Percentiles rank a stretch among this genome's conserved stretches.
Conservation (phyloP, 2,888 invertebrate genomes). For the Microchrysa polita region DNA sequence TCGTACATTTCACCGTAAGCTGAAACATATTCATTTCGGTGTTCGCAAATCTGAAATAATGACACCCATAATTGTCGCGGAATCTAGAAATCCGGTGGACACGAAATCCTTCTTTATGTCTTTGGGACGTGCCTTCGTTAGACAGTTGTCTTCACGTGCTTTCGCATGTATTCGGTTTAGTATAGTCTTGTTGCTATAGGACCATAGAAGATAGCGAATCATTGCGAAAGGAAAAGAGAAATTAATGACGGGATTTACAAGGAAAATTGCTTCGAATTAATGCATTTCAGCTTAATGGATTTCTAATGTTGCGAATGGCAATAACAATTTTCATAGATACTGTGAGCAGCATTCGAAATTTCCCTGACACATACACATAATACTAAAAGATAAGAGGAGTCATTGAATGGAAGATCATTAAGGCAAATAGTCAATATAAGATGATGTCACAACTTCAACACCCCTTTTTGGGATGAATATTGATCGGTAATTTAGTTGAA, state of each 20-base stretch:
- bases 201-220: too few species aligned
- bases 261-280: constrained; percentile 2
- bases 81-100: constrained; percentile 13
- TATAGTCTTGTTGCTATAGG: background rate
- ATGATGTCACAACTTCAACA: too few species aligned
- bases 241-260: constrained; percentile 1
- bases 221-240: background rate
- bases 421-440: too few species aligned
- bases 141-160: constrained; percentile 1
- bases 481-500: too few species aligned
- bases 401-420: too few species aligned
- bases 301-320: background rate
- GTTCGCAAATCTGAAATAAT: constrained; percentile 22
- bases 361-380: too few species aligned
- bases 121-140: constrained; percentile 15
- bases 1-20: background rate
- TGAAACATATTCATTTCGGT: background rate
- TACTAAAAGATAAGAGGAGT: too few species aligned
- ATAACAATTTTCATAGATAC: too few species aligned
- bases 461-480: too few species aligned
- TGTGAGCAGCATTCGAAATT: too few species aligned
- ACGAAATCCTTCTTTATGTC: constrained; percentile 23
- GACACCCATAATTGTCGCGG: constrained; percentile 23
- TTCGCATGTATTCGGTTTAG: background rate
- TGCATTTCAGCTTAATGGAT: constrained; percentile 3